These are phyloP conservation scores for Sycophila texana DNA, from an alignment of 2,888 invertebrate genomes.

Conservation along the genomic window DNA sequence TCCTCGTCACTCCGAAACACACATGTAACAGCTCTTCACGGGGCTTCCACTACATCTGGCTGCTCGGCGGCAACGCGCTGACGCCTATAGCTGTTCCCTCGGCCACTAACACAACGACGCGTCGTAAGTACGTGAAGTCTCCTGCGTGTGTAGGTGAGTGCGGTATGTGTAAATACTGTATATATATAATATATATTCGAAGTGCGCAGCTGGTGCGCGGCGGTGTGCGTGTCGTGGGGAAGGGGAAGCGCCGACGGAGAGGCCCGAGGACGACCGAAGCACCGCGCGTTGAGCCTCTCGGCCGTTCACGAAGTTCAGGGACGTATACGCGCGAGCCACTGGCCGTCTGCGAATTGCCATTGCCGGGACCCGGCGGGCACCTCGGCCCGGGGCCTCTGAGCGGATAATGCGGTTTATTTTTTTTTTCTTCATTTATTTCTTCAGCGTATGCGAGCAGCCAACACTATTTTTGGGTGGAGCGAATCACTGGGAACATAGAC, in stretches of 20 bases:
- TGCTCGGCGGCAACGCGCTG: conserved; percentile 19
- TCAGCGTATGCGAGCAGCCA: no score
- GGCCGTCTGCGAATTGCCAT: no score
- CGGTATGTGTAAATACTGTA: neutral
- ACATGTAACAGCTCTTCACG: conserved; percentile 4
- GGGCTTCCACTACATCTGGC: conserved; percentile 37
- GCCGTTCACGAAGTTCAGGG: conserved; percentile 38
- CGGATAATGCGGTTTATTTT: neutral
- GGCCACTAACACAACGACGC: neutral
- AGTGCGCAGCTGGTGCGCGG: neutral
- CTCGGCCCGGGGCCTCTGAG: neutral
- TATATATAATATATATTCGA: neutral
- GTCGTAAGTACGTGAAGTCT: neutral
- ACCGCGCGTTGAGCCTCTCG: conserved; percentile 20
- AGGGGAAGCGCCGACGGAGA: neutral
- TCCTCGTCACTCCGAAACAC: neutral
- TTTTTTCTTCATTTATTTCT: neutral
- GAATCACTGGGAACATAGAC: neutral
- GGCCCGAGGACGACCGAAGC: conserved; percentile 15
- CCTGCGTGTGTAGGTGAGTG: neutral
- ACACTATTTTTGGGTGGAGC: neutral
- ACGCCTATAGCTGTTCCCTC: neutral
- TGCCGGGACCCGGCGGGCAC: no score
- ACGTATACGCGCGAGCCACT: neutral
- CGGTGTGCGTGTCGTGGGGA: neutral